A percentile compares a stretch with the other conserved stretches of the same genome.
These are phyloP conservation scores for Brachyalestes nurse DNA, from an alignment of 2,797 vertebrate genomes.

Conservation along the genomic window DNA sequence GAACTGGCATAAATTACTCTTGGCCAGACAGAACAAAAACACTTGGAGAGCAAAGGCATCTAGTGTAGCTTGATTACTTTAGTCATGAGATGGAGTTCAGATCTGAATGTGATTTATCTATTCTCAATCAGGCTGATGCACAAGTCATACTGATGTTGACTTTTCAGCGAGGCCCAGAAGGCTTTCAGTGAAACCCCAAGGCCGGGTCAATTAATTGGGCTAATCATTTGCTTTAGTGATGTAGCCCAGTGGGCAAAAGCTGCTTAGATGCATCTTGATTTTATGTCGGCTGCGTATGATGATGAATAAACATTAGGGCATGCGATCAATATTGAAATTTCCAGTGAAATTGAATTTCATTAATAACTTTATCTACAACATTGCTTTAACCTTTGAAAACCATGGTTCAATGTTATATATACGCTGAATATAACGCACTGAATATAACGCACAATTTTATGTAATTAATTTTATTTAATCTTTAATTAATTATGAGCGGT, in stretches of 20 bases:
- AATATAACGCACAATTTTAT: too few species aligned
- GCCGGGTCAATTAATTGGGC: slow-evolving; percentile 11
- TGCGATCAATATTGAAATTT: background rate
- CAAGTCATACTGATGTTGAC: slow-evolving; percentile 14
- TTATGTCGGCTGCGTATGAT: background rate
- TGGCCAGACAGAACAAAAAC: background rate
- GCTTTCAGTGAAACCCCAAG: slow-evolving; percentile 15
- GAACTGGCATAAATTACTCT: background rate
- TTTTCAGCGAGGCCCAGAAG: slow-evolving; percentile 12
- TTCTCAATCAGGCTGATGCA: background rate
- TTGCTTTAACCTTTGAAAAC: background rate
- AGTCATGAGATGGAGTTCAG: background rate
- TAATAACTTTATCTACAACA: too few species aligned
- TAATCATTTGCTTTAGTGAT: slow-evolving; percentile 7
- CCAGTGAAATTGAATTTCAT: background rate
- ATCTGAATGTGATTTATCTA: background rate
- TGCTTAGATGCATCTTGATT: background rate
- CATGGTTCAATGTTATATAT: background rate
- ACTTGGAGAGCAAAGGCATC: background rate
- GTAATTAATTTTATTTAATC: too few species aligned
- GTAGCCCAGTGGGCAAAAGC: slow-evolving; percentile 12
- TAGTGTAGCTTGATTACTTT: background rate
- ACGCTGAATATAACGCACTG: too few species aligned
- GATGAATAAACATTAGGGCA: background rate
- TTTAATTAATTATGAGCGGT: too few species aligned